Evolutionary conservation across 2,888 invertebrate species (phyloP).

Genomic region (Epinotia brunnichana): DNA sequence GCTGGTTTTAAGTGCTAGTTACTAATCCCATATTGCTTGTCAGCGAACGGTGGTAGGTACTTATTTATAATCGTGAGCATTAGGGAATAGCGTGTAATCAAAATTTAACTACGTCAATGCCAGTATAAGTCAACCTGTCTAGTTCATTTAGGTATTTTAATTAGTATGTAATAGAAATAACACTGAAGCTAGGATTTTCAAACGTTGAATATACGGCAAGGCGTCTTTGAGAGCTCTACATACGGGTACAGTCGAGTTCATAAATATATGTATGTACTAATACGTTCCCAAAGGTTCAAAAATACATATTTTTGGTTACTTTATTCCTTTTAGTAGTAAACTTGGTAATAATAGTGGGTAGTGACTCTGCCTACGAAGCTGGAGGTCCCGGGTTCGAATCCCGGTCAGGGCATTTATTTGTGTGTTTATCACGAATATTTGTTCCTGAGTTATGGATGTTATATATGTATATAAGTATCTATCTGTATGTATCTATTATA

Average conservation of each 20-base stretch:
- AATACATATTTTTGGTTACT: too few species aligned
- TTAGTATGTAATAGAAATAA: background rate
- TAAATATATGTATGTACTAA: background rate
- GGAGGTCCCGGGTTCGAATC: too few species aligned
- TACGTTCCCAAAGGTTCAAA: too few species aligned
- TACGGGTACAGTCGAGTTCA: background rate
- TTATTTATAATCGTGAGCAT: slow-evolving; percentile 18
- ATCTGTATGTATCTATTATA: too few species aligned
- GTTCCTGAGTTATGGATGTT: too few species aligned
- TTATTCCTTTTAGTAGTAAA: too few species aligned
- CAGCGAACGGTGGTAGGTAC: slow-evolving; percentile 30
- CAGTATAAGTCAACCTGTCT: background rate
- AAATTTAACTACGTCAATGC: background rate
- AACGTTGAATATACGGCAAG: background rate
- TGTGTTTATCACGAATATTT: too few species aligned
- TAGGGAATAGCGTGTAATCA: slow-evolving; percentile 16
- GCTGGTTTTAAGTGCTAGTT: slow-evolving; percentile 39
- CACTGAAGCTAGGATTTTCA: background rate
- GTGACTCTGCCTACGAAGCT: too few species aligned
- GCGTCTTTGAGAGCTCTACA: background rate
- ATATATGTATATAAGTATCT: too few species aligned
- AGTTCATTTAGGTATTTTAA: background rate
- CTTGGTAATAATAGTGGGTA: too few species aligned
- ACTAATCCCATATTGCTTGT: slow-evolving; percentile 42
- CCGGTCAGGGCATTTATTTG: too few species aligned